Conservation (phyloP, 2,113 vertebrate genomes). For the Prionailurus bengalensis region DNA sequence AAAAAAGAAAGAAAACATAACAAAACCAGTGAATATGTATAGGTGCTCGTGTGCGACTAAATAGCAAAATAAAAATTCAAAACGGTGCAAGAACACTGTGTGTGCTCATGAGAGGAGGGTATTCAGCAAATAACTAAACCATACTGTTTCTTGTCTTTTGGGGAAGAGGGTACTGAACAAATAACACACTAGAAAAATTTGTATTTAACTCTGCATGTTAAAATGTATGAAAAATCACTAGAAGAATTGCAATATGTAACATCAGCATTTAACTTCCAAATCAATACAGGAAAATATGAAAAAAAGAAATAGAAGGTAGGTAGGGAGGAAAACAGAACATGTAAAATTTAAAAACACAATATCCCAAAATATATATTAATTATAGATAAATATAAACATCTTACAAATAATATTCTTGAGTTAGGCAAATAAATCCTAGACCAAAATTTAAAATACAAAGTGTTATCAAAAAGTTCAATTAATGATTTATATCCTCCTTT, state of each 20-base stretch:
- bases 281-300: background rate
- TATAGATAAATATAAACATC: background rate
- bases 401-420: background rate
- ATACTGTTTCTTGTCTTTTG: background rate
- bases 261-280: background rate
- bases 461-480: background rate
- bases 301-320: background rate
- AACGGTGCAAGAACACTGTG: background rate
- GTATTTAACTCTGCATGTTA: background rate
- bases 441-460: slow-evolving; percentile 21
- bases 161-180: background rate
- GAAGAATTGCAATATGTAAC: background rate
- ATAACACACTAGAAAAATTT: background rate
- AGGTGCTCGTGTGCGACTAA: background rate
- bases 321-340: background rate
- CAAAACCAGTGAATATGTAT: background rate
- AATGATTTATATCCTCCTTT: background rate
- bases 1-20: slow-evolving; percentile 14
- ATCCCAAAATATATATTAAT: background rate
- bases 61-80: slow-evolving; percentile 3
- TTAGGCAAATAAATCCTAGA: background rate
- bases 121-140: background rate
- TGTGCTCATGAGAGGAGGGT: background rate
- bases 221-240: background rate
- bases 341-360: background rate